phyloP scores from a whole-genome alignment of 2,888 invertebrate species.

The Diarsia brunnea region DNA sequence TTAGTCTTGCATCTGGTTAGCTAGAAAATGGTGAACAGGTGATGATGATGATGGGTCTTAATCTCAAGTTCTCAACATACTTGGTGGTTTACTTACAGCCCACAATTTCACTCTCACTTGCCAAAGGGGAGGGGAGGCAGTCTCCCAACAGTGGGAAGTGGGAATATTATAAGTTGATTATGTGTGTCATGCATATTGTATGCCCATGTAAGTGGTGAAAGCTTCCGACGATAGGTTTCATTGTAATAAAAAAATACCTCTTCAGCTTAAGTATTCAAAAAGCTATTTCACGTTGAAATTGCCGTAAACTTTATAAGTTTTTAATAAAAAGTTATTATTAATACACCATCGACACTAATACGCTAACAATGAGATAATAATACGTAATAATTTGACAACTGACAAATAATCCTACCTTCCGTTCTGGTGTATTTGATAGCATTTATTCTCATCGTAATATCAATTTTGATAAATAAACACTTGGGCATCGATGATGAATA shows the following conservation, averaged over 20 bases:
- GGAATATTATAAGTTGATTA: neutral
- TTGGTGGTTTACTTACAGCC: no score
- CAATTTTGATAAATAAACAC: constrained; percentile 71
- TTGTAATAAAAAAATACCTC: neutral
- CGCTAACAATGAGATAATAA: constrained; percentile 32
- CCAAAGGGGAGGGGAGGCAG: no score
- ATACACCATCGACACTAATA: constrained; percentile 43
- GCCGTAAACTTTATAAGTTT: constrained; percentile 42
- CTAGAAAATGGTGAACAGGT: no score
- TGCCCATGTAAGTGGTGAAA: neutral
- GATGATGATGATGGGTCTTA: no score
- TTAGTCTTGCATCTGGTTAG: no score
- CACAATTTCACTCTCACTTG: no score
- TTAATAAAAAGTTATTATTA: constrained; percentile 42
- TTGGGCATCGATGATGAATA: constrained; percentile 11
- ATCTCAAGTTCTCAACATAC: no score
- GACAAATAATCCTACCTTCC: constrained; percentile 36
- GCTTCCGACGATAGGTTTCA: neutral
- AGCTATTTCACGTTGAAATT: neutral
- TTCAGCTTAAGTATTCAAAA: neutral
- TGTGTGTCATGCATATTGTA: neutral
- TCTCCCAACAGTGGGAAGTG: neutral
- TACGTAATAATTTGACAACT: constrained; percentile 32
- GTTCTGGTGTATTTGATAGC: constrained; percentile 31
- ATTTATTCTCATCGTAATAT: constrained; percentile 59